These are phyloP conservation scores for Euura saliciscinereae DNA, from an alignment of 1,140 invertebrate genomes.

Conservation along the genomic window DNA sequence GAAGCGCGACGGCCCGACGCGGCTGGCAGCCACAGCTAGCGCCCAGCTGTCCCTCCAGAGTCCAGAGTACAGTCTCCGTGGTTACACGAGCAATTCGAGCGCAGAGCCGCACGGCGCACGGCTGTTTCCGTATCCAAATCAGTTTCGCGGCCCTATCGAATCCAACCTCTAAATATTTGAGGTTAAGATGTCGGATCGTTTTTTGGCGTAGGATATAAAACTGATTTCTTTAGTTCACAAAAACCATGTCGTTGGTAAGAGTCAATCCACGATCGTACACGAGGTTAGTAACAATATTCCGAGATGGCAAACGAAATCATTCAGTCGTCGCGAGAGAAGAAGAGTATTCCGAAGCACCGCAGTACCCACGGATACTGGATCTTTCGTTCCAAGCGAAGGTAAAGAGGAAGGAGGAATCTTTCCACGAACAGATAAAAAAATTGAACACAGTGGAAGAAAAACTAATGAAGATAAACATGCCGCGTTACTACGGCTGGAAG, in stretches of 20 bases:
- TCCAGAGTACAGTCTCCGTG: too few species aligned
- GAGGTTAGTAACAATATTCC: not conserved
- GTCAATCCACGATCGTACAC: conserved; percentile 16
- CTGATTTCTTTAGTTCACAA: conserved; percentile 8
- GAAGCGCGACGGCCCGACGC: too few species aligned
- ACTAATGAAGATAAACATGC: conserved; percentile 79
- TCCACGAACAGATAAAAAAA: conserved; percentile 66
- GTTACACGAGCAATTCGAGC: too few species aligned
- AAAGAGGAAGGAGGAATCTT: conserved; percentile 50
- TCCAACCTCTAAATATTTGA: not conserved
- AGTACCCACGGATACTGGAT: conserved; percentile 71
- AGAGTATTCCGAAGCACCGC: conserved; percentile 53
- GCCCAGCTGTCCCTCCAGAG: too few species aligned
- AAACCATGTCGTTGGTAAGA: conserved; percentile 23
- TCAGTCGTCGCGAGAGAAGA: conserved; percentile 26
- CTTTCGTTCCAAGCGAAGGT: conserved; percentile 51
- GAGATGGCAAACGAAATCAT: conserved; percentile 9
- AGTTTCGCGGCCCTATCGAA: not conserved
- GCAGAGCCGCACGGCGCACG: too few species aligned
- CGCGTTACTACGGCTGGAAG: conserved; percentile 78
- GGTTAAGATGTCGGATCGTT: conserved; percentile 1
- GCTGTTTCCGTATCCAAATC: not conserved
- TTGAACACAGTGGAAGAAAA: conserved; percentile 82
- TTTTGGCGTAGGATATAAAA: not conserved
- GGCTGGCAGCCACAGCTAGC: too few species aligned